Percentiles rank a stretch among this genome's conserved stretches.
Evolutionary conservation across 2,888 invertebrate species (phyloP).

Genomic region (Diogma glabrata): DNA sequence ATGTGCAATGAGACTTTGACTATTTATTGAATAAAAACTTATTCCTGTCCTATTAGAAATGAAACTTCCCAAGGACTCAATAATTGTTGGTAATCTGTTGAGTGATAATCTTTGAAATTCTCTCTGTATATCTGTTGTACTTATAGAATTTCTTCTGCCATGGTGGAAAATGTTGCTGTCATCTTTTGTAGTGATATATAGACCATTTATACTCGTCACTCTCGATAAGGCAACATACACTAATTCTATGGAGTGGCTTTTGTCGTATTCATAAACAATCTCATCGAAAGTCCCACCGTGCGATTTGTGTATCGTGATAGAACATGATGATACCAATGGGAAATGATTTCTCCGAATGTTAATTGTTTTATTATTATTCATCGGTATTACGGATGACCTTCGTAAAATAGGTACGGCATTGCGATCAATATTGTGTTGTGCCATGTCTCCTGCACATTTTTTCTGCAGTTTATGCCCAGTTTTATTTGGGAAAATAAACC

Average conservation of each 20-base stretch:
- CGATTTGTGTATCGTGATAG: not conserved
- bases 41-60: no score
- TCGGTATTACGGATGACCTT: not conserved
- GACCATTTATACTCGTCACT: no score
- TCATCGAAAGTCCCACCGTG: not conserved
- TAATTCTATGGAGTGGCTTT: not conserved
- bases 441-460: constrained; percentile 3
- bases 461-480: no score
- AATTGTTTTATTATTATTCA: not conserved
- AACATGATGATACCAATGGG: not conserved
- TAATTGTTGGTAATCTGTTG: no score
- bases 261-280: not conserved
- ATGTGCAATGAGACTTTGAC: no score
- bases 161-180: not conserved
- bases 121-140: not conserved
- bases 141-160: not conserved
- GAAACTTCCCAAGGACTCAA: no score
- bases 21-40: no score
- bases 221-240: no score
- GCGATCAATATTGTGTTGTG: constrained; percentile 1
- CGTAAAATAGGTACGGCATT: constrained; percentile 10
- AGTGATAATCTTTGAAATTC: no score
- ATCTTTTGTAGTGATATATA: not conserved
- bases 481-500: constrained; percentile 12
- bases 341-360: not conserved